Conservation (phyloP, 1,140 invertebrate species). For the Zophobas atratus region DNA sequence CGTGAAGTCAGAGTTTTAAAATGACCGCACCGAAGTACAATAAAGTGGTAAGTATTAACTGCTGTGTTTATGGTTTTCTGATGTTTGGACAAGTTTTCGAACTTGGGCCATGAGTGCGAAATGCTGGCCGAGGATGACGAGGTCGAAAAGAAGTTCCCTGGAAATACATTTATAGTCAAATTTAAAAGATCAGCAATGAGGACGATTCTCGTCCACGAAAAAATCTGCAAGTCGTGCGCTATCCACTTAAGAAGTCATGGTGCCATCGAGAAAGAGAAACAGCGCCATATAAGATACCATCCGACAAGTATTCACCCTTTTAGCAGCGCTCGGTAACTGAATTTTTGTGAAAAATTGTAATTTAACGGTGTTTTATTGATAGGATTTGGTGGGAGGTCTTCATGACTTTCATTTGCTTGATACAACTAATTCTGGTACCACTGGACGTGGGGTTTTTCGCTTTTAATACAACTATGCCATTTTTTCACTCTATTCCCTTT, state of each 20-base stretch:
- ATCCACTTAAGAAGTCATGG: slow-evolving; percentile 61
- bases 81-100: slow-evolving; percentile 53
- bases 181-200: slow-evolving; percentile 50
- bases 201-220: slow-evolving; percentile 58
- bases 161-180: slow-evolving; percentile 41
- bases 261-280: slow-evolving; percentile 60
- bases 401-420: slow-evolving; percentile 53
- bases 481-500: slow-evolving; percentile 35
- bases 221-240: slow-evolving; percentile 58
- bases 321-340: slow-evolving; percentile 57
- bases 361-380: slow-evolving; percentile 32
- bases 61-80: background rate
- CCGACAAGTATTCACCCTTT: slow-evolving; percentile 61
- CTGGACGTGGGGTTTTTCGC: slow-evolving; percentile 56
- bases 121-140: slow-evolving; percentile 55
- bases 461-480: slow-evolving; percentile 36
- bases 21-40: slow-evolving; percentile 20
- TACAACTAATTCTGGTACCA: slow-evolving; percentile 55
- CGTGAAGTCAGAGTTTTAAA: background rate
- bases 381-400: slow-evolving; percentile 60
- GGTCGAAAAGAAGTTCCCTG: slow-evolving; percentile 50
- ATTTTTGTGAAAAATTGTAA: slow-evolving; percentile 20
- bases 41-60: slow-evolving; percentile 28
- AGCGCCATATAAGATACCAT: slow-evolving; percentile 58
- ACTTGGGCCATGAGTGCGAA: slow-evolving; percentile 61